These are phyloP conservation scores for Artibeus jamaicensis DNA, from an alignment of 2,797 vertebrate species.

Conservation along the genomic window DNA sequence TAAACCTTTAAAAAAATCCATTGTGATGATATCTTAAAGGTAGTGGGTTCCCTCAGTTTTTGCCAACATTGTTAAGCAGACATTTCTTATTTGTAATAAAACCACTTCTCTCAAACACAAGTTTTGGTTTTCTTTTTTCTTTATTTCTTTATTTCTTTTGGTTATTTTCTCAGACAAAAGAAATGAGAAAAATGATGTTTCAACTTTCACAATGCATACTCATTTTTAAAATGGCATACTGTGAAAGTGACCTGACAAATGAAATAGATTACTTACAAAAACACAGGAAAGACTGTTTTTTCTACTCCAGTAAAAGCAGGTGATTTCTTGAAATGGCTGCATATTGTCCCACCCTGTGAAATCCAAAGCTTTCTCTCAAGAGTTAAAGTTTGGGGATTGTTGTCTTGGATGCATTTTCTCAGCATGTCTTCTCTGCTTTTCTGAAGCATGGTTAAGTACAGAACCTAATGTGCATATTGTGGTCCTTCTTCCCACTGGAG, in stretches of 20 bases:
- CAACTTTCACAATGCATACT: neutral
- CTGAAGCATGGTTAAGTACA: neutral
- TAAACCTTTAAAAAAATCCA: neutral
- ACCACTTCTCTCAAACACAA: neutral
- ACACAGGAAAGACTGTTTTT: neutral
- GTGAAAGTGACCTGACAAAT: conserved; percentile 22
- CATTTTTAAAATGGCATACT: neutral
- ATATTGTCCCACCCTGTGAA: neutral
- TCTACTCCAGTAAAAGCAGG: neutral
- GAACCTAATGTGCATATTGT: neutral
- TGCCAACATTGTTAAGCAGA: neutral
- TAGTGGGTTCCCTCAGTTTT: neutral
- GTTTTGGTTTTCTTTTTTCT: neutral
- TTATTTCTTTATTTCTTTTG: neutral
- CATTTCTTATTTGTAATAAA: conserved; percentile 30
- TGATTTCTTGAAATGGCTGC: neutral
- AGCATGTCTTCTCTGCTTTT: neutral
- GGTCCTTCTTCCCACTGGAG: neutral
- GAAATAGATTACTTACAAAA: neutral
- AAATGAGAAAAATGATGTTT: neutral
- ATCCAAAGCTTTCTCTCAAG: neutral
- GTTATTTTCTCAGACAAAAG: neutral
- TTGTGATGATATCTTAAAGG: neutral
- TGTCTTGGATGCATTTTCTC: neutral
- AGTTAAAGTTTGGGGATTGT: neutral